phyloP scores from a whole-genome alignment of 2,797 vertebrate genomes.

The Streptopelia turtur region DNA sequence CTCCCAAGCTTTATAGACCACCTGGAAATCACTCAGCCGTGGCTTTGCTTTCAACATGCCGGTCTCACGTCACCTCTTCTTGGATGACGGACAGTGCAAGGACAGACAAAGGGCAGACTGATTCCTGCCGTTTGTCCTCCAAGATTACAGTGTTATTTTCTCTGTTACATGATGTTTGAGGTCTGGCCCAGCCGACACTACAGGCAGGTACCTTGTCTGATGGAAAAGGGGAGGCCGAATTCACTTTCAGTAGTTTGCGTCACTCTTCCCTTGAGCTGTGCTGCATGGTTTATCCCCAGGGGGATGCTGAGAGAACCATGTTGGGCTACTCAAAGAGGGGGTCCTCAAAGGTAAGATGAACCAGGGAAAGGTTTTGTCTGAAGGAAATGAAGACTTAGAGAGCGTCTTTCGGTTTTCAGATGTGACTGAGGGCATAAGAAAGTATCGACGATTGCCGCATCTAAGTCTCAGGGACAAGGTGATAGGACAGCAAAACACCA shows the following conservation, averaged over 20 bases:
- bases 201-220: neutral
- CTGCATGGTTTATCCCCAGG: neutral
- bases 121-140: neutral
- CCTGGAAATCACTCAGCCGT: neutral
- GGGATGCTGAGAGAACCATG: rapidly evolving
- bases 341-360: neutral
- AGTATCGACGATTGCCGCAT: neutral
- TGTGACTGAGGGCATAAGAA: neutral
- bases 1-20: neutral
- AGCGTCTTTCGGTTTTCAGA: neutral
- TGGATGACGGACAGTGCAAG: neutral
- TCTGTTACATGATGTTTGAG: neutral
- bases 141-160: neutral
- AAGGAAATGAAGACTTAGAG: neutral
- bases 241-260: neutral
- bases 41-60: neutral
- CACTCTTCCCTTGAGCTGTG: neutral
- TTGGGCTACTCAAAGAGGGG: neutral
- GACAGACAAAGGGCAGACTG: neutral
- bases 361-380: neutral
- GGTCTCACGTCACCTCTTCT: neutral
- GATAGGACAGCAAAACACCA: neutral
- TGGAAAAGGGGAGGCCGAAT: neutral
- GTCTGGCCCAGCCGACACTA: neutral
- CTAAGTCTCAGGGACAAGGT: neutral